A percentile compares a stretch with the other conserved stretches of the same genome.
These are phyloP conservation scores for Thalassarche chlororhynchos DNA, from an alignment of 2,113 vertebrate genomes.

Conservation along the genomic window DNA sequence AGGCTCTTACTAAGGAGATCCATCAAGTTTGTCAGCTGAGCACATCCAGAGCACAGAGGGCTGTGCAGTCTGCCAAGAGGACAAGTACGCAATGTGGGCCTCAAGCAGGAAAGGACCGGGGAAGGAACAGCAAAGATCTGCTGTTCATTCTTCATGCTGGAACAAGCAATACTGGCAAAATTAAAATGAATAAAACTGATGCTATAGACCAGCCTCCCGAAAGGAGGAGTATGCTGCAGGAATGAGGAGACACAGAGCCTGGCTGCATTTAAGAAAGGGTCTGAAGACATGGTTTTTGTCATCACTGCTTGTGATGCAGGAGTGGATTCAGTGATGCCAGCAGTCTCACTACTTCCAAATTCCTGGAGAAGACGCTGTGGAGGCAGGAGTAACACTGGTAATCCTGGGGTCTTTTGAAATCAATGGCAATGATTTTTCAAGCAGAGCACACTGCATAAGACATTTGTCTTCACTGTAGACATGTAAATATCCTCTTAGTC, in stretches of 20 bases:
- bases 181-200: neutral
- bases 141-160: neutral
- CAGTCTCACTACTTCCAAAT: neutral
- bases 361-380: neutral
- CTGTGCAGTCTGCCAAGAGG: neutral
- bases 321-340: accelerated
- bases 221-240: neutral
- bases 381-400: neutral
- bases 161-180: neutral
- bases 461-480: neutral
- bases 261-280: neutral
- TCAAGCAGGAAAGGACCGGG: neutral
- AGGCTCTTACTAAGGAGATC: neutral
- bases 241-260: neutral
- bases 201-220: neutral
- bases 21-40: neutral
- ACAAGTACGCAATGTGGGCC: neutral
- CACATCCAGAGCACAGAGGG: neutral
- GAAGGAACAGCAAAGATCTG: neutral
- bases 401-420: neutral
- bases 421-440: neutral
- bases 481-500: neutral
- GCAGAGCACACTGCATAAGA: neutral
- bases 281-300: neutral
- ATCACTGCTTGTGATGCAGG: neutral